These are phyloP conservation scores for Radopholus similis DNA, from an alignment of 1,140 invertebrate genomes.

Conservation along the genomic window DNA sequence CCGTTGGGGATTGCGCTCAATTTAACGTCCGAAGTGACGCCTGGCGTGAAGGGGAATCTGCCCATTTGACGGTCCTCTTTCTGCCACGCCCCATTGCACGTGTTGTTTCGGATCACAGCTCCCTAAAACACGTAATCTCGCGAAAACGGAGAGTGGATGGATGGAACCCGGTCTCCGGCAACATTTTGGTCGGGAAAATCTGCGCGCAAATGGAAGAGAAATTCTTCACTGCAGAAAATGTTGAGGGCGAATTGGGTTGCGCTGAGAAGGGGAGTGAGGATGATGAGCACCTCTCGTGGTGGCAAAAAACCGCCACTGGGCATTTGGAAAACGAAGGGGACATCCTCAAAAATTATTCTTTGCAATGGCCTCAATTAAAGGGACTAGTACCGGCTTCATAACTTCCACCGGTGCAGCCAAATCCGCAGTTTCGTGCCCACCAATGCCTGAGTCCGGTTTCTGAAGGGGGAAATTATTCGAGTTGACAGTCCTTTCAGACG, in stretches of 20 bases:
- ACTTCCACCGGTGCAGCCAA: conserved; percentile 13
- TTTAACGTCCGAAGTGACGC: conserved; percentile 26
- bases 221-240: conserved; percentile 23
- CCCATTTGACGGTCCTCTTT: conserved; percentile 37
- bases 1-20: conserved; percentile 9
- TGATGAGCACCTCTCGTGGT: conserved; percentile 9
- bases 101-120: conserved; percentile 36
- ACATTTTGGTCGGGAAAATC: conserved; percentile 30
- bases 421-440: not conserved
- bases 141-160: conserved; percentile 3
- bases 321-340: conserved; percentile 34
- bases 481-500: not conserved
- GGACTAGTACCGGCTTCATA: conserved; percentile 28
- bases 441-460: too few relatives aligned
- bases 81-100: conserved; percentile 34
- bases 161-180: conserved; percentile 1
- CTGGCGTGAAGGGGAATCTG: conserved; percentile 33
- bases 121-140: conserved; percentile 29
- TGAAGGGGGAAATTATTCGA: not conserved
- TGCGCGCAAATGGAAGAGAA: conserved; percentile 44
- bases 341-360: conserved; percentile 30
- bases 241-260: conserved; percentile 34
- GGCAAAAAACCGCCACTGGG: conserved; percentile 18
- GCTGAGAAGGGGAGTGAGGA: conserved; percentile 31
- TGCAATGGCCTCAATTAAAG: too few relatives aligned